A percentile compares a stretch with the other conserved stretches of the same genome.
phyloP scores from a whole-genome alignment of 1,140 invertebrate species.

The Physella acuta region DNA sequence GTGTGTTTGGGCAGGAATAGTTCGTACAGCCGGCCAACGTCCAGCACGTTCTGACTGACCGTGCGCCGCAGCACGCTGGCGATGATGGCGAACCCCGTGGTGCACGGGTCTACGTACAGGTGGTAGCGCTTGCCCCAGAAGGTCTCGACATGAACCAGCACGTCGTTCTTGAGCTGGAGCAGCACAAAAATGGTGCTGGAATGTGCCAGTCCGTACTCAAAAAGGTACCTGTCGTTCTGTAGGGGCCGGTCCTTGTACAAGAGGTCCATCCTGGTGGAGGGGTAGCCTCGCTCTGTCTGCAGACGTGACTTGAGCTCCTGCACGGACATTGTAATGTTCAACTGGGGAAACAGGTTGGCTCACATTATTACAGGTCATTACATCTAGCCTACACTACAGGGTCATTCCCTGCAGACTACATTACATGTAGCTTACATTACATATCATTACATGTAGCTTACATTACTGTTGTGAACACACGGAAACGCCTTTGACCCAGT shows the following conservation, averaged over 20 bases:
- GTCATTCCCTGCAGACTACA: too few relatives aligned
- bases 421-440: too few relatives aligned
- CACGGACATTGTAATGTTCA: conserved; percentile 40
- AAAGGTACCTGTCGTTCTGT: conserved; percentile 41
- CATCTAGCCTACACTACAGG: too few relatives aligned
- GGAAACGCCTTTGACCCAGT: too few relatives aligned
- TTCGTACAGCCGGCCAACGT: conserved; percentile 41
- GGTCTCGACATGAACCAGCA: conserved; percentile 49
- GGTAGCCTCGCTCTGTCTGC: conserved; percentile 42
- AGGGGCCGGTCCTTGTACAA: conserved; percentile 42
- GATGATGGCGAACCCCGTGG: conserved; percentile 43
- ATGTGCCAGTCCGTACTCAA: conserved; percentile 41
- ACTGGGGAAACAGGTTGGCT: too few relatives aligned
- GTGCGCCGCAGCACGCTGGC: conserved; percentile 39
- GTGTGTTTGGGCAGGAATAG: conserved; percentile 45
- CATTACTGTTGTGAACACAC: too few relatives aligned
- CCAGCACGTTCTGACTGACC: conserved; percentile 37
- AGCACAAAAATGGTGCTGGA: conserved; percentile 41
- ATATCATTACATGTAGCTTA: too few relatives aligned
- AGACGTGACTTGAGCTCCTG: conserved; percentile 40
- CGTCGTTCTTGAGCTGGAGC: conserved; percentile 44
- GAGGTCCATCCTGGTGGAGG: conserved; percentile 43
- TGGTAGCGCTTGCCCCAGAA: conserved; percentile 51
- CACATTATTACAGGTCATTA: too few relatives aligned
- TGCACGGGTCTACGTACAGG: conserved; percentile 47